Conservation (phyloP, 2,888 invertebrate genomes). For the Troides helena region DNA sequence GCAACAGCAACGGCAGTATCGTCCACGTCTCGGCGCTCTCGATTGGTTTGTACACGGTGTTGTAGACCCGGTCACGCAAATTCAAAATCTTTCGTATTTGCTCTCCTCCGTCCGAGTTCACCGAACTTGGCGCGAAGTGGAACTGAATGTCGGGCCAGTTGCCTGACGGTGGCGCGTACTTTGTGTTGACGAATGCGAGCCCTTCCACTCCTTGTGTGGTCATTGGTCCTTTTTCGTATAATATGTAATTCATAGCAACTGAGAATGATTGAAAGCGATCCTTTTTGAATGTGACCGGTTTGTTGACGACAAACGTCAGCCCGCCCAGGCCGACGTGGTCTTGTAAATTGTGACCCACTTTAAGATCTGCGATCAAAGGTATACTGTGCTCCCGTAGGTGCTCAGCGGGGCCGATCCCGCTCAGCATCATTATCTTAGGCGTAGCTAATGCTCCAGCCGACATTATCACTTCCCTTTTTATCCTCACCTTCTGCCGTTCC, state of each 20-base stretch:
- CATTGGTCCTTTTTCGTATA: constrained; percentile 90
- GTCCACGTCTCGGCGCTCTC: constrained; percentile 91
- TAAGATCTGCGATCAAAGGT: constrained; percentile 86
- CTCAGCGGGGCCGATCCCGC: constrained; percentile 91
- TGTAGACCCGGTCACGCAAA: constrained; percentile 88
- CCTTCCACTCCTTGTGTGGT: constrained; percentile 93
- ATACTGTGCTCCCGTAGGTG: constrained; percentile 87
- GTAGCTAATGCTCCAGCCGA: constrained; percentile 93
- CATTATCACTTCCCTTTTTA: constrained; percentile 89
- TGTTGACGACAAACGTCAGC: constrained; percentile 89
- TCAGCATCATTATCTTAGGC: constrained; percentile 94
- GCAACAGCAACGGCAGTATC: constrained; percentile 87
- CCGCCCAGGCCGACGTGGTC: constrained; percentile 94
- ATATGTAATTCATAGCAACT: constrained; percentile 89
- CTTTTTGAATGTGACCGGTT: constrained; percentile 88
- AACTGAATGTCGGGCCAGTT: constrained; percentile 93
- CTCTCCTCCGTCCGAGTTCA: constrained; percentile 90
- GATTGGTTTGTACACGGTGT: constrained; percentile 91
- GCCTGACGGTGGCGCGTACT: constrained; percentile 88
- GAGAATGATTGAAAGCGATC: constrained; percentile 87
- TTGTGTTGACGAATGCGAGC: constrained; percentile 92
- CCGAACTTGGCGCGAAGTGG: constrained; percentile 91
- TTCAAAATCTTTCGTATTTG: constrained; percentile 88
- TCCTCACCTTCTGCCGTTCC: constrained; percentile 83
- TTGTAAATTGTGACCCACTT: constrained; percentile 91